Conservation (phyloP, 2,888 invertebrate genomes). For the Spilosoma lubricipeda region DNA sequence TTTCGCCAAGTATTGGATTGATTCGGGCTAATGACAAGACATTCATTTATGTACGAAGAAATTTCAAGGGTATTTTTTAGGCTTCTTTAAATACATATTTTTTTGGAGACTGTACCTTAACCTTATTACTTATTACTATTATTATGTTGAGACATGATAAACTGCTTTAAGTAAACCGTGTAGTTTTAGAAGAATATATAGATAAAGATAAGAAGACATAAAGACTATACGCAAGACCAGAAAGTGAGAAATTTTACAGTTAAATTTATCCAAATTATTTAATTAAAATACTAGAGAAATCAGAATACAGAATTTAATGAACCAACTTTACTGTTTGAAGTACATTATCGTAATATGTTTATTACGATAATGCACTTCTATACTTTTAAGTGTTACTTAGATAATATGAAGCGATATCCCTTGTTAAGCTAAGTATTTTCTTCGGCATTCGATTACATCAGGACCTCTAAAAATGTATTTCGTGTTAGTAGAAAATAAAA, state of each 20-base stretch:
- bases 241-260: too few species aligned
- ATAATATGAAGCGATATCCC: not conserved
- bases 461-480: constrained; percentile 52
- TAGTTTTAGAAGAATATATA: not conserved
- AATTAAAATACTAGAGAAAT: too few species aligned
- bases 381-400: too few species aligned
- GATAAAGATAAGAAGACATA: too few species aligned
- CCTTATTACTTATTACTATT: not conserved
- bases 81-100: not conserved
- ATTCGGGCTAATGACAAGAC: not conserved
- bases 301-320: not conserved
- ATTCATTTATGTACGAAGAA: not conserved
- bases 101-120: not conserved
- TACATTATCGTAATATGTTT: not conserved
- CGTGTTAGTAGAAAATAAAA: constrained; percentile 60
- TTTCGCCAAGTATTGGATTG: not conserved
- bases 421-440: constrained; percentile 23
- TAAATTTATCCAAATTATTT: too few species aligned
- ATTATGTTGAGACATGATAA: too few species aligned
- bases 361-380: too few species aligned
- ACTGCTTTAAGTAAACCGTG: not conserved
- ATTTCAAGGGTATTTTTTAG: not conserved
- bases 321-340: not conserved
- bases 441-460: constrained; percentile 24
- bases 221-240: too few species aligned